Percentiles rank a stretch among this genome's conserved stretches.
Evolutionary conservation across 2,797 vertebrate species (phyloP).

Genomic region (Myoxocephalus aenaeus): DNA sequence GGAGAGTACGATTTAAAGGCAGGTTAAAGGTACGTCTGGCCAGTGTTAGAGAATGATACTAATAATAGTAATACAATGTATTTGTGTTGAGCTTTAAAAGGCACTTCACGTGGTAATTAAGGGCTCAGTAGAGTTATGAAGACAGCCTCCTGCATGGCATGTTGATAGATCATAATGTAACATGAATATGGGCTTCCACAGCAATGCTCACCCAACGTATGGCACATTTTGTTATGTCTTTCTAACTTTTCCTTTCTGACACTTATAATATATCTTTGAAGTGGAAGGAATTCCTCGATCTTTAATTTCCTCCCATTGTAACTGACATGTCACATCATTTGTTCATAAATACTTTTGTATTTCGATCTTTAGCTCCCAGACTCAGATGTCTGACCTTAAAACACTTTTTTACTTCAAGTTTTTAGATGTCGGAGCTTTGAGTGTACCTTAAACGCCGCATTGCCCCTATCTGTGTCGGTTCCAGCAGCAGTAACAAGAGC

Average conservation of each 20-base stretch:
- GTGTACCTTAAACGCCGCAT: conserved; percentile 10
- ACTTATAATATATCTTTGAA: too few species aligned
- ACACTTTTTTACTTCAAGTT: not conserved
- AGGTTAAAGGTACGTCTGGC: too few species aligned
- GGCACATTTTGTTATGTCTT: not conserved
- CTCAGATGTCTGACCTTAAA: not conserved
- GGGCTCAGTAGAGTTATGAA: too few species aligned
- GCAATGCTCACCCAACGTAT: not conserved
- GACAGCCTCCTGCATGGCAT: too few species aligned
- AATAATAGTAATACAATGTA: too few species aligned
- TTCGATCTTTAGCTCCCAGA: not conserved
- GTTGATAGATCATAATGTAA: too few species aligned
- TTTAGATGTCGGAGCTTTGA: not conserved
- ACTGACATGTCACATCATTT: not conserved
- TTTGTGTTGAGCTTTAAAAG: too few species aligned
- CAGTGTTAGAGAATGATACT: too few species aligned
- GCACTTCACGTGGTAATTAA: too few species aligned
- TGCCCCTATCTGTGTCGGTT: conserved; percentile 1
- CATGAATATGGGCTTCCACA: not conserved
- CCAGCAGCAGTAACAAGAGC: conserved; percentile 52
- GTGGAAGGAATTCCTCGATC: not conserved
- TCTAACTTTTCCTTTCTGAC: not conserved
- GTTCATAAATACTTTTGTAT: not conserved
- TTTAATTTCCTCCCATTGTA: not conserved
- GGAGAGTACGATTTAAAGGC: too few species aligned